Evolutionary conservation across 2,113 vertebrate species (phyloP).

Genomic region (Sinocyclocheilus rhinocerous): DNA sequence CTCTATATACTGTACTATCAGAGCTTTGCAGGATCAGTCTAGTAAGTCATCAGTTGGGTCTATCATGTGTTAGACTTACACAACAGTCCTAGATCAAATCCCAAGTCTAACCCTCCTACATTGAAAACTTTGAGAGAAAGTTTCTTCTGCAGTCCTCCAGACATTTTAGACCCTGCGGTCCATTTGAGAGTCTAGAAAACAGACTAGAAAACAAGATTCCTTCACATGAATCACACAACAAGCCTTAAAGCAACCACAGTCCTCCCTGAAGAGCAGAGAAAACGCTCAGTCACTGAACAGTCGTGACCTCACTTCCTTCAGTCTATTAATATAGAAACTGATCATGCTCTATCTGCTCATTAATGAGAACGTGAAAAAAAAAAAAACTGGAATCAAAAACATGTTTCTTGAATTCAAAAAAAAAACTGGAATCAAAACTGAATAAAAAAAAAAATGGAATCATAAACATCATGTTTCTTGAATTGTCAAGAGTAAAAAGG

Average conservation of each 20-base stretch:
- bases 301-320: not conserved
- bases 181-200: not conserved
- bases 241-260: not conserved
- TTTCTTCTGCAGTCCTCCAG: slow-evolving; percentile 23
- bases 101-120: slow-evolving; percentile 6
- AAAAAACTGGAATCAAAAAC: too few relatives aligned
- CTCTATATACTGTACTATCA: not conserved
- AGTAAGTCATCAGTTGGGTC: not conserved
- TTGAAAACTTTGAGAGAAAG: not conserved
- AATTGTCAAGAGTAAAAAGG: not conserved
- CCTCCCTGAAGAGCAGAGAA: not conserved
- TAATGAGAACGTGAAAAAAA: too few relatives aligned
- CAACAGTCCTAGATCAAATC: slow-evolving; percentile 19
- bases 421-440: too few relatives aligned
- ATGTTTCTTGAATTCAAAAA: too few relatives aligned
- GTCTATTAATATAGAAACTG: not conserved
- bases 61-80: slow-evolving; percentile 2
- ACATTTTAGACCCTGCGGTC: not conserved
- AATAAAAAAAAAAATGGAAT: too few relatives aligned
- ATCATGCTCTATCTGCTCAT: not conserved
- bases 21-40: not conserved
- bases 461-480: too few relatives aligned
- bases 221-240: not conserved
- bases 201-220: not conserved
- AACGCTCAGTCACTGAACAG: not conserved